Percentiles rank a stretch among this genome's conserved stretches.
These are phyloP conservation scores for Atethmia centrago DNA, from an alignment of 2,888 invertebrate species.

Conservation along the genomic window DNA sequence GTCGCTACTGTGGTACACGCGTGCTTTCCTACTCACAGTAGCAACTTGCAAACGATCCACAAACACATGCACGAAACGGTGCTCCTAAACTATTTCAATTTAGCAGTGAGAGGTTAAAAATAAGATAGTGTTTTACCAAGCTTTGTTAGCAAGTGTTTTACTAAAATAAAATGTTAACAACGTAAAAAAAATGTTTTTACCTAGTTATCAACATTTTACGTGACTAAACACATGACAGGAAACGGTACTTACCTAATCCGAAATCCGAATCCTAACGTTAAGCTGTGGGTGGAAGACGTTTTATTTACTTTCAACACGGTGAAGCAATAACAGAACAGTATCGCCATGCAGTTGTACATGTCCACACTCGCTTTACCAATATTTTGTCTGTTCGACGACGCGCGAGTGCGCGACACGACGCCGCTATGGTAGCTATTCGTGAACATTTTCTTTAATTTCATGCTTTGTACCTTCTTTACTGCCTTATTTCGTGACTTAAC, in stretches of 20 bases:
- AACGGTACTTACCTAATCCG: neutral
- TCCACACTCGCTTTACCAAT: no score
- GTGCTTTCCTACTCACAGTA: constrained; percentile 15
- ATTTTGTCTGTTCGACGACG: neutral
- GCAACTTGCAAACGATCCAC: constrained; percentile 3
- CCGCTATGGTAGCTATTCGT: neutral
- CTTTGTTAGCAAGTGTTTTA: no score
- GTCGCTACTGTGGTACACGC: constrained; percentile 63
- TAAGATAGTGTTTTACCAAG: neutral
- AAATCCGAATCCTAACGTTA: neutral
- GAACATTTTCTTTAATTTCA: neutral
- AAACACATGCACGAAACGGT: neutral
- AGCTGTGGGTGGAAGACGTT: constrained; percentile 3
- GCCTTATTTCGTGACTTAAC: neutral
- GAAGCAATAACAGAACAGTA: neutral
- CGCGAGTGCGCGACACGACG: no score
- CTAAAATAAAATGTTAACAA: no score
- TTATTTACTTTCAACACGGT: neutral
- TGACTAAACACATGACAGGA: neutral
- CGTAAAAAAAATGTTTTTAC: neutral
- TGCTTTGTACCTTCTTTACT: neutral
- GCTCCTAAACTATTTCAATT: neutral
- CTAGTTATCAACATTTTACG: neutral
- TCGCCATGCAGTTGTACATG: no score
- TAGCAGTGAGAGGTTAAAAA: neutral